Conservation (phyloP, 2,888 invertebrate species). For the Morpho achilles region DNA sequence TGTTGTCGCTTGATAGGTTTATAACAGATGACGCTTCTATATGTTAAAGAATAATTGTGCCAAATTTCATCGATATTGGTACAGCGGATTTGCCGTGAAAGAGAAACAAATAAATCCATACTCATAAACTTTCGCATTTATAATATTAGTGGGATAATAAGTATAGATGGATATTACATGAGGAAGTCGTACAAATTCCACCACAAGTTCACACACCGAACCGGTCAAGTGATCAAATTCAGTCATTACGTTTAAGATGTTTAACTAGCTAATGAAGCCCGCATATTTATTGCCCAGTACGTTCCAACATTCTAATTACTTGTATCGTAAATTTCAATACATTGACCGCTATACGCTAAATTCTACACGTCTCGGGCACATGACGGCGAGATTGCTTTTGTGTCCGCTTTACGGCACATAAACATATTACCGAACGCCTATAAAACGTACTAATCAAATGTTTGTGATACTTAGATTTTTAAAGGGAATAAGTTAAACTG, state of each 20-base stretch:
- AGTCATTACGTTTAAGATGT: constrained; percentile 19
- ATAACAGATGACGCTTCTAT: too few species aligned
- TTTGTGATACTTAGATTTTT: too few species aligned
- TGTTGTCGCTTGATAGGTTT: too few species aligned
- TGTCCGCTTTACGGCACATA: constrained; percentile 11
- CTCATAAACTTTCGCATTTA: too few species aligned
- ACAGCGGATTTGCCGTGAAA: too few species aligned
- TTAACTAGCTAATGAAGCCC: constrained; percentile 21
- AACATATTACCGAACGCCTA: constrained; percentile 4
- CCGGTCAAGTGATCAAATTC: constrained; percentile 8
- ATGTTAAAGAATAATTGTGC: too few species aligned
- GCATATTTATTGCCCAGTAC: constrained; percentile 15
- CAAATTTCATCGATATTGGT: too few species aligned
- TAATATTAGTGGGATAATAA: too few species aligned
- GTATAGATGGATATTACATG: neutral
- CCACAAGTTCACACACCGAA: constrained; percentile 3
- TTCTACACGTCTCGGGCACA: constrained; percentile 21
- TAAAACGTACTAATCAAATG: too few species aligned
- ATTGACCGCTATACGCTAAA: constrained; percentile 23
- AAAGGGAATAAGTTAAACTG: too few species aligned
- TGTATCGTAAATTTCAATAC: constrained; percentile 17
- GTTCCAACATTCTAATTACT: constrained; percentile 19
- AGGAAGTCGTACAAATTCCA: constrained; percentile 9
- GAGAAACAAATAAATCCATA: too few species aligned
- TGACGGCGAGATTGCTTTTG: constrained; percentile 7